Conservation (phyloP, 2,113 vertebrate genomes). For the Etheostoma spectabile region DNA sequence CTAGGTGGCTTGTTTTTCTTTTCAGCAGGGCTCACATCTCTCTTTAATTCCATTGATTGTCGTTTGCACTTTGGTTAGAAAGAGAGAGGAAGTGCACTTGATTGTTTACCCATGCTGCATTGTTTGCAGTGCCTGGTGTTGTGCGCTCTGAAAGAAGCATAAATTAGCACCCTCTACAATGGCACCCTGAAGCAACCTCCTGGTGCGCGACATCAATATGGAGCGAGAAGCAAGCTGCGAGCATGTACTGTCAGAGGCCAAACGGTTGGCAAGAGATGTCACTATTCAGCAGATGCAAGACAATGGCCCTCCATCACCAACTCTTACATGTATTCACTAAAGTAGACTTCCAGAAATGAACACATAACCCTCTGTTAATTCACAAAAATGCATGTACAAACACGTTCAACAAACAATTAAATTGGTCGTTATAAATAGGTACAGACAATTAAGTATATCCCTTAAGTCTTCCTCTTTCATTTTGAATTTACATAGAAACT, state of each 20-base stretch:
- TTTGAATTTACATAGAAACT: constrained; percentile 15
- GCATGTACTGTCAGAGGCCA: constrained; percentile 78
- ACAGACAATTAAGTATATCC: constrained; percentile 1
- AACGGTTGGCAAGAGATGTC: constrained; percentile 77
- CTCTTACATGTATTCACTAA: constrained; percentile 48
- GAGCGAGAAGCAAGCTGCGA: constrained; percentile 83
- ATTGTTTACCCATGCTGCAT: constrained; percentile 75
- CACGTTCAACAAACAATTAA: background rate
- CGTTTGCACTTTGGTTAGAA: constrained; percentile 74
- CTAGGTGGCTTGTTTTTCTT: constrained; percentile 67
- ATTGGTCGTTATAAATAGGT: background rate
- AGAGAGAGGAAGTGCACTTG: constrained; percentile 75
- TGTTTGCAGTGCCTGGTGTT: constrained; percentile 70
- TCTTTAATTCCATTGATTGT: constrained; percentile 80
- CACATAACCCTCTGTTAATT: constrained; percentile 32
- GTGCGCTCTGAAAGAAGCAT: constrained; percentile 77
- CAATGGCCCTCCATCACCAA: constrained; percentile 53
- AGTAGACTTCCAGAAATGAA: constrained; percentile 36
- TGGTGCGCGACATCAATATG: constrained; percentile 82
- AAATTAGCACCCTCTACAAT: constrained; percentile 82
- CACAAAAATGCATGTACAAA: constrained; percentile 23
- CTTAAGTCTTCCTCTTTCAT: constrained; percentile 8
- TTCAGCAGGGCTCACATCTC: constrained; percentile 57
- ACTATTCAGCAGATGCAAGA: constrained; percentile 72
- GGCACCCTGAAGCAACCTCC: constrained; percentile 78